These are phyloP conservation scores for Cyclura pinguis DNA, from an alignment of 2,797 vertebrate species.

Conservation along the genomic window DNA sequence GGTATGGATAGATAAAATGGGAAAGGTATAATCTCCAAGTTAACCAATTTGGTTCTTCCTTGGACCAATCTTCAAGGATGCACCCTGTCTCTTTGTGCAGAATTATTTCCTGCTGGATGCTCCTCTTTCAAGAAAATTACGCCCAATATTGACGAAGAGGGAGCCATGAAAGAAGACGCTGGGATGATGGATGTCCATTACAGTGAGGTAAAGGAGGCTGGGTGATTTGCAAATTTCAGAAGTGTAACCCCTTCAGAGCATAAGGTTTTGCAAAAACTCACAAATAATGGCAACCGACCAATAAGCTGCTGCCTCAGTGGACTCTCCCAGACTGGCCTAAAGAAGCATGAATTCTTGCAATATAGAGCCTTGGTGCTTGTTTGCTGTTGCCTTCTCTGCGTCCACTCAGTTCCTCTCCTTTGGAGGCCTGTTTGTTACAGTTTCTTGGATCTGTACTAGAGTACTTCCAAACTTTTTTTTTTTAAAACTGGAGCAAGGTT, in stretches of 20 bases:
- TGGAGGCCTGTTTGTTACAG: too few species aligned
- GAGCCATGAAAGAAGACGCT: conserved; percentile 96
- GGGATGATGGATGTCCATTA: conserved; percentile 98
- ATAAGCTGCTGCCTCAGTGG: neutral
- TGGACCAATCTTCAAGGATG: neutral
- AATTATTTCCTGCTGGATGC: conserved; percentile 91
- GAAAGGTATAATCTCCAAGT: neutral
- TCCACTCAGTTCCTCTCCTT: too few species aligned
- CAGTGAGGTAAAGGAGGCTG: conserved; percentile 86
- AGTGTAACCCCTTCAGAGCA: neutral
- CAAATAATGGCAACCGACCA: neutral
- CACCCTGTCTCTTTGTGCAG: conserved; percentile 70
- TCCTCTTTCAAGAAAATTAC: conserved; percentile 94
- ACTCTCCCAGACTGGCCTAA: too few species aligned
- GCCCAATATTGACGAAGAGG: conserved; percentile 95
- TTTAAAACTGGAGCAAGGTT: too few species aligned
- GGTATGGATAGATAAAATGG: neutral
- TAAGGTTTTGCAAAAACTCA: neutral
- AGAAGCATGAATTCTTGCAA: too few species aligned
- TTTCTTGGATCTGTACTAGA: too few species aligned
- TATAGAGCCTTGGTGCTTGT: too few species aligned
- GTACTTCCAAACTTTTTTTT: too few species aligned
- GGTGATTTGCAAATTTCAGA: neutral
- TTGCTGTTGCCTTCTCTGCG: too few species aligned
- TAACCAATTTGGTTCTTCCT: too few species aligned